Conservation (phyloP, 2,797 vertebrate species). For the Anisognathus igniventris region DNA sequence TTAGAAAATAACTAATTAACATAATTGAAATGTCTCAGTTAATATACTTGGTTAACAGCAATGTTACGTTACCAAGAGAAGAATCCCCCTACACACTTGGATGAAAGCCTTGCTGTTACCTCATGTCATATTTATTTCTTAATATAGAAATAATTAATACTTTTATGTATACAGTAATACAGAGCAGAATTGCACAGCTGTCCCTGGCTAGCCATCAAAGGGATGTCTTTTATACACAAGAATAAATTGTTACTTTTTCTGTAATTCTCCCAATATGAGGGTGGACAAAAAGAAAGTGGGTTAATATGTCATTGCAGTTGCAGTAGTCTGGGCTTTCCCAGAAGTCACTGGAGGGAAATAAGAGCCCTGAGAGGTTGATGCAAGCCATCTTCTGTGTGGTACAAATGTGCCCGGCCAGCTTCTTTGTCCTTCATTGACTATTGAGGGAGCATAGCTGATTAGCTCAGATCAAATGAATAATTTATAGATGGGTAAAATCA, state of each 20-base stretch:
- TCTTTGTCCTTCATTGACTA: neutral
- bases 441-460: neutral
- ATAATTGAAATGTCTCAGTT: conserved; percentile 32
- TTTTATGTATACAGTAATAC: neutral
- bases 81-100: neutral
- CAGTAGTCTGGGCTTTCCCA: neutral
- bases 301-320: neutral
- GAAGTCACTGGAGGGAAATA: neutral
- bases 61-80: neutral
- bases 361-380: neutral
- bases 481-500: conserved; percentile 15
- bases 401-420: neutral
- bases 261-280: neutral
- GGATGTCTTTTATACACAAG: neutral
- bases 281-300: neutral
- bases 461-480: conserved; percentile 1
- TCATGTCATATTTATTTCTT: conserved; percentile 19
- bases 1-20: conserved; percentile 28
- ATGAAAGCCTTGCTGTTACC: conserved; percentile 11
- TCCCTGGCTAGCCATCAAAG: neutral
- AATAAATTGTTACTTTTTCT: neutral
- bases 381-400: neutral
- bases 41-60: conserved; percentile 6
- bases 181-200: conserved; percentile 4
- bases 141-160: conserved; percentile 38